A percentile compares a stretch with the other conserved stretches of the same genome.
Evolutionary conservation across 2,797 vertebrate species (phyloP).

Genomic region (Acipenser ruthenus): DNA sequence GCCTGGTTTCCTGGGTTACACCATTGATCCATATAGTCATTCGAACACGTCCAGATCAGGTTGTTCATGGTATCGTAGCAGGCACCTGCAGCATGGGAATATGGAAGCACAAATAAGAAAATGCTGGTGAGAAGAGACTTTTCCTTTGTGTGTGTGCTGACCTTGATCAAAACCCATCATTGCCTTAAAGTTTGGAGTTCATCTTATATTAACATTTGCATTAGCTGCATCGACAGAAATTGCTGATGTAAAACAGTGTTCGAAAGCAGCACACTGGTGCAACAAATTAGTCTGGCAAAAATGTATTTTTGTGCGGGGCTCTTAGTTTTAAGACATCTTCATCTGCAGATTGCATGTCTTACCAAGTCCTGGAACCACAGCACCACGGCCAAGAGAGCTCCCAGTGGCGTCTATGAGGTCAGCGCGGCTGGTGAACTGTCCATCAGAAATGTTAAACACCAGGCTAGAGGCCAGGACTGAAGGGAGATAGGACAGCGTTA

Average conservation of each 20-base stretch:
- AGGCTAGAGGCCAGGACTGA: constrained; percentile 89
- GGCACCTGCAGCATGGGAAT: constrained; percentile 59
- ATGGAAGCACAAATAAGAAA: constrained; percentile 14
- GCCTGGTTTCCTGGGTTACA: constrained; percentile 97
- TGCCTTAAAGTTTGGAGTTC: no score
- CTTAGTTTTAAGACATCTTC: background rate
- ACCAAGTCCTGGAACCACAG: constrained; percentile 90
- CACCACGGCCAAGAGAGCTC: constrained; percentile 89
- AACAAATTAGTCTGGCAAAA: no score
- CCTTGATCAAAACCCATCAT: no score
- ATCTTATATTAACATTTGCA: no score
- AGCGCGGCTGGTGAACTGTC: constrained; percentile 88
- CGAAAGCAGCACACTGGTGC: no score
- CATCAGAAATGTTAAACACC: constrained; percentile 87
- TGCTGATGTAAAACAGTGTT: no score
- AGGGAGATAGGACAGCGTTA: constrained; percentile 9
- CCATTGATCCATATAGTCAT: constrained; percentile 98
- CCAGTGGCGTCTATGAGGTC: constrained; percentile 96
- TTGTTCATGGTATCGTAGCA: constrained; percentile 96
- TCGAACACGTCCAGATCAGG: constrained; percentile 96
- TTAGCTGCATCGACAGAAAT: no score
- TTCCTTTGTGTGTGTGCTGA: no score
- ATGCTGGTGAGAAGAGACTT: no score
- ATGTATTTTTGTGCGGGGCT: no score
- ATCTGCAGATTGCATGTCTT: constrained; percentile 32